Percentiles rank a stretch among this genome's conserved stretches.
Evolutionary conservation across 2,888 invertebrate species (phyloP).

Genomic region (Acleris holmiana): DNA sequence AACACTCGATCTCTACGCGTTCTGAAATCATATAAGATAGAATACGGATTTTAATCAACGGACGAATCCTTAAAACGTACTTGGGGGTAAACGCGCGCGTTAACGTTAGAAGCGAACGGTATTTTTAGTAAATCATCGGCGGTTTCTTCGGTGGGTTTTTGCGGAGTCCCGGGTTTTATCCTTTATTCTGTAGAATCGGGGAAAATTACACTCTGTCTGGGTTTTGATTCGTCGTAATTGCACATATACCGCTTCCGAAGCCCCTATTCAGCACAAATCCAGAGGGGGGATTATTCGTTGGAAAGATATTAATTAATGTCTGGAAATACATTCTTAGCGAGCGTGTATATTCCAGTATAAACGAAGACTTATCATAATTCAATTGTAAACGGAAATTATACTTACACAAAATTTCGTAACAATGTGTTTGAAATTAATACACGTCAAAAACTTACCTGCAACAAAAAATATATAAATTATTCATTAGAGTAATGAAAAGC

Average conservation of each 20-base stretch:
- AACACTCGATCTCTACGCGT: constrained; percentile 22
- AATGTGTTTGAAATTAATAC: no score
- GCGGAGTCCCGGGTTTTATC: constrained; percentile 24
- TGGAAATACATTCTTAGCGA: neutral
- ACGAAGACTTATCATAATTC: no score
- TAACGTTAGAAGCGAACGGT: constrained; percentile 47
- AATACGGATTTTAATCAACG: constrained; percentile 69
- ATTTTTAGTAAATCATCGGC: constrained; percentile 34
- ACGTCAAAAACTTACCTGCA: no score
- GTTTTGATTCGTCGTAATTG: constrained; percentile 58
- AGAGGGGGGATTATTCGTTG: constrained; percentile 34
- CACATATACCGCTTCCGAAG: constrained; percentile 50
- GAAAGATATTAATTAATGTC: constrained; percentile 27
- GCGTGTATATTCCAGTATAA: neutral
- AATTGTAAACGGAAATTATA: no score
- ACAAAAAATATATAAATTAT: no score
- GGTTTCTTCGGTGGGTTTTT: constrained; percentile 44
- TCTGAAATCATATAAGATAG: constrained; percentile 50
- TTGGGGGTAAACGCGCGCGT: constrained; percentile 51
- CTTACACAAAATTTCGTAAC: no score
- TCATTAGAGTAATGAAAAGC: no score
- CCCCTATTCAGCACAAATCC: constrained; percentile 43
- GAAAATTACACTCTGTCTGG: constrained; percentile 55
- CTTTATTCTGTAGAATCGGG: constrained; percentile 45
- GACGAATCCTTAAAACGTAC: constrained; percentile 53